Conservation (phyloP, 2,797 vertebrate species). For the Acipenser oxyrinchus region DNA sequence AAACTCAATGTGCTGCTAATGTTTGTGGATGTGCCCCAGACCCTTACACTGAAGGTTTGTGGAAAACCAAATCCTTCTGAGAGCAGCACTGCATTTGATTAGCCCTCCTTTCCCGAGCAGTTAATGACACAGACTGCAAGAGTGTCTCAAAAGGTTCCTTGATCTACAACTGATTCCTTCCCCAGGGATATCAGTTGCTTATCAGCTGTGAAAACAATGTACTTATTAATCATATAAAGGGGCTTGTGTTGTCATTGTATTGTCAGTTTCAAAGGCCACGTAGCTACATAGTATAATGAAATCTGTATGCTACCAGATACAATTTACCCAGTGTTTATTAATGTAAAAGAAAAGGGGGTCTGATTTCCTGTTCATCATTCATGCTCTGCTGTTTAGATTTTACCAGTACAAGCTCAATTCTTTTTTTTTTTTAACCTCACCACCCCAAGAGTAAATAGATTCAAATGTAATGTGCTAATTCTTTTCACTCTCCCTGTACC, state of each 20-base stretch:
- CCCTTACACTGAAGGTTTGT: no score
- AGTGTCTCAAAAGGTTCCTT: constrained; percentile 1
- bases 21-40: no score
- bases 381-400: background rate
- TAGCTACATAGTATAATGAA: background rate
- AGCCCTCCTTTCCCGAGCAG: no score
- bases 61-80: no score
- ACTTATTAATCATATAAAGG: background rate
- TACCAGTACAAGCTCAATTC: no score
- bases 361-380: background rate
- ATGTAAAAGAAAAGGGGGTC: background rate
- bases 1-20: no score
- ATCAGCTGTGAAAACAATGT: background rate
- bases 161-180: background rate
- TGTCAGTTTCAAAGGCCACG: background rate
- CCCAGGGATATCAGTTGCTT: background rate
- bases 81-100: no score
- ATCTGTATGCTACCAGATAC: background rate
- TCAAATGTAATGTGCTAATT: no score
- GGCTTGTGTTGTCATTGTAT: background rate
- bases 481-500: no score
- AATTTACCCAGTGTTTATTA: background rate
- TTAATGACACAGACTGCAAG: no score
- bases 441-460: no score
- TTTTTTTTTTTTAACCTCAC: no score